Evolutionary conservation across 2,797 vertebrate species (phyloP).

Genomic region (Crypturellus tataupa): DNA sequence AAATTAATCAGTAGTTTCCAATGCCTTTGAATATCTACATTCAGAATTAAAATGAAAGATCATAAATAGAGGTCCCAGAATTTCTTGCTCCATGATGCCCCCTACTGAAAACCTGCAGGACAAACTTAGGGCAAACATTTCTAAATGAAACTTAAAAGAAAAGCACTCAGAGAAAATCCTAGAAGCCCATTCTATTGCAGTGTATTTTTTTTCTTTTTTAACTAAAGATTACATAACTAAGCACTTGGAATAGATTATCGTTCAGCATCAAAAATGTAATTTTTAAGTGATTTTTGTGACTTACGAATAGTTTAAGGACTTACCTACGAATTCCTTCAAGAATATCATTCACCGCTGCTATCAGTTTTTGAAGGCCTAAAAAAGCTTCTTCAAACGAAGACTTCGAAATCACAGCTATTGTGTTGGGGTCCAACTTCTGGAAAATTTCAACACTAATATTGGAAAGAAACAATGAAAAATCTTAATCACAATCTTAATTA

Average conservation of each 20-base stretch:
- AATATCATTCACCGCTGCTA: conserved; percentile 86
- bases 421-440: conserved; percentile 76
- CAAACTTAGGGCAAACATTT: neutral
- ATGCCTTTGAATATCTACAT: neutral
- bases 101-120: neutral
- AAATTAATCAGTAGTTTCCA: neutral
- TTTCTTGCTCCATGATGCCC: conserved; percentile 12
- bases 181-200: too few species aligned
- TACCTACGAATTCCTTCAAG: conserved; percentile 90
- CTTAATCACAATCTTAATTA: neutral
- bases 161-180: neutral
- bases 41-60: accelerated
- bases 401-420: conserved; percentile 59
- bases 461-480: neutral
- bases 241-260: neutral
- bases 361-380: conserved; percentile 86
- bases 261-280: neutral
- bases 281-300: neutral
- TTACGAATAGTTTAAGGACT: neutral
- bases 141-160: neutral
- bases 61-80: accelerated
- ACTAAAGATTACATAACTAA: neutral
- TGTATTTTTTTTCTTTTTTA: neutral
- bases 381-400: conserved; percentile 84
- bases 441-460: conserved; percentile 77